Conservation (phyloP, 2,888 invertebrate species). For the Athrips mouffetella region DNA sequence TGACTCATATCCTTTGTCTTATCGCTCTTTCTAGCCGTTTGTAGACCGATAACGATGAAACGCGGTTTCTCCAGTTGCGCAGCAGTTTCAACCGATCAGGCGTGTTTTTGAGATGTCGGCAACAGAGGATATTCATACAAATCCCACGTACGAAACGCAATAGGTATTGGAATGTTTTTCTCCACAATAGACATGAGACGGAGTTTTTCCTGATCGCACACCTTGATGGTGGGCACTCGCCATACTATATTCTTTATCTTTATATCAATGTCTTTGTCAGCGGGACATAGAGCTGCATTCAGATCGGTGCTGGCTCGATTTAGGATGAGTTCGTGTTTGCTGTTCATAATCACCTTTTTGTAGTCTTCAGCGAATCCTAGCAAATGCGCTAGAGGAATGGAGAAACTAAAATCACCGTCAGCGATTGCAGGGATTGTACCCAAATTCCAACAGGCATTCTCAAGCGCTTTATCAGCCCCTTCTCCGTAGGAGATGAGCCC, state of each 20-base stretch:
- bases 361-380: no score
- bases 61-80: no score
- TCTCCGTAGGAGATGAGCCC: no score
- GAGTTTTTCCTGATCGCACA: conserved; percentile 12
- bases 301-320: no score
- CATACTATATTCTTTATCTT: conserved; percentile 21
- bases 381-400: no score
- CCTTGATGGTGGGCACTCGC: conserved; percentile 3
- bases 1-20: conserved; percentile 13
- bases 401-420: conserved; percentile 23
- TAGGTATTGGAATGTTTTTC: no score
- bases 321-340: no score
- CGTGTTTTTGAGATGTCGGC: conserved; percentile 34
- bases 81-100: conserved; percentile 40
- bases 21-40: conserved; percentile 27
- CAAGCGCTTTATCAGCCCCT: no score
- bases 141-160: conserved; percentile 43
- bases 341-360: no score
- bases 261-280: conserved; percentile 19
- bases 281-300: conserved; percentile 22
- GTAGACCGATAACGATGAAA: conserved; percentile 46
- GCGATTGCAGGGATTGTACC: neutral
- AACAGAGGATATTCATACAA: conserved; percentile 44
- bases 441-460: neutral
- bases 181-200: no score